Evolutionary conservation across 2,113 vertebrate species (phyloP), one percentile per base, ranked within the genome.

Genomic region (Megaceryle maxima): DNA sequence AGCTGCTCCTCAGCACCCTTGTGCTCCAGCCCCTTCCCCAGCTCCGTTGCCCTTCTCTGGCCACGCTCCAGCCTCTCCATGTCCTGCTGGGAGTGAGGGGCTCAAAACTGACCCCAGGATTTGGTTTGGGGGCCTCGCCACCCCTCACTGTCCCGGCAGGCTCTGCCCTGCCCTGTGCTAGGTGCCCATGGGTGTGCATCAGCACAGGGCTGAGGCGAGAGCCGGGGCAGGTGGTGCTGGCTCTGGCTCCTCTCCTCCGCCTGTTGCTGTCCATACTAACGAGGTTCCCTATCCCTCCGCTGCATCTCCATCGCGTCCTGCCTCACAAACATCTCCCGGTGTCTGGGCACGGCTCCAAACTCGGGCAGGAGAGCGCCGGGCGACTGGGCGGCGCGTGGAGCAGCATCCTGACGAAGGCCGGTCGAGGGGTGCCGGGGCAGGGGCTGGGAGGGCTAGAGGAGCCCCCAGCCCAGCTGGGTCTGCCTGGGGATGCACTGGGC

Each of bases 341-440:
- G 92, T 79, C 94, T 96, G 93, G 92, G 96, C 96, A 88, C 20
- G 2, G 92, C 94, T 97, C 96, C 96, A 96, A 29, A 92, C 60
- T 48, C 13, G 13, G 83, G 83, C 62, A 85, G 81, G 76, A 39
- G 69, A 72, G 74, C 1, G 77, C 66, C 10, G 25, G 59, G 66
- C 5, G 78, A 43, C 84, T 77, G 90, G 78, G 72, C 2, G 19
- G 78, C 2, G 74, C 15, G 8, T 92, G 89, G 94, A 95, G 75
- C 87, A 90, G 93, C 92, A 90, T 96, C 95, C 92, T 13, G 48
- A 93, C 55, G 9, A 51, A 18, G 0, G 11, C 84, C 0, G 22
- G 8, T 26, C 5, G 1, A 7, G 68, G 50, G 25, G 9, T 5
- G 3, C 62, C 1, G 2, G 37, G 63, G 17, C 8, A 5, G 57